Percentiles rank a stretch among this genome's conserved stretches.
Conservation (phyloP, 2,888 invertebrate species). For the Parnassius glacialis region DNA sequence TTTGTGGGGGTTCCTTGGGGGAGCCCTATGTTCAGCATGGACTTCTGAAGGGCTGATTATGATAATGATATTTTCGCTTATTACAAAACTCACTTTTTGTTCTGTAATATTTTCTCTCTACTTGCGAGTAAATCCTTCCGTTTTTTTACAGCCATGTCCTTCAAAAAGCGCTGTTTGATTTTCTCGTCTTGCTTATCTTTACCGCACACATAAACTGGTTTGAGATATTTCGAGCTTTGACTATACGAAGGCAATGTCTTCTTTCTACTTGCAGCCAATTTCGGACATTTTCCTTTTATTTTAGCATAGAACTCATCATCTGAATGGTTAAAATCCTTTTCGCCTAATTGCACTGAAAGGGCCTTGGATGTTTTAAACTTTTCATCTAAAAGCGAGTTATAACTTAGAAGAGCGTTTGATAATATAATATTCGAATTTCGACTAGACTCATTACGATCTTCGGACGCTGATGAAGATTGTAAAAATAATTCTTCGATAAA, state of each 20-base stretch:
- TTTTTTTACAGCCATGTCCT: conserved; percentile 77
- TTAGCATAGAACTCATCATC: conserved; percentile 51
- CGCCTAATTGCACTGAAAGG: conserved; percentile 56
- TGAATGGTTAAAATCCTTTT: conserved; percentile 50
- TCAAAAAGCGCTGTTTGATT: conserved; percentile 63
- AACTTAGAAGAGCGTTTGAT: conserved; percentile 51
- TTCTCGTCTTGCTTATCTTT: conserved; percentile 50
- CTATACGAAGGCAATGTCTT: conserved; percentile 61
- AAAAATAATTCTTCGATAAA: conserved; percentile 48
- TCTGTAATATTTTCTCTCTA: conserved; percentile 81
- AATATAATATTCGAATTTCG: conserved; percentile 36
- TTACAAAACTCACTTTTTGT: conserved; percentile 74
- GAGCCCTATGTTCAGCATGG: too few species aligned
- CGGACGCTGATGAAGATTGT: conserved; percentile 57
- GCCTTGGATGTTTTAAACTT: conserved; percentile 43
- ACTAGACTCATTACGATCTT: conserved; percentile 37
- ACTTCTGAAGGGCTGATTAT: too few species aligned
- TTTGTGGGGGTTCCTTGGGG: too few species aligned
- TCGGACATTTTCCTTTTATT: conserved; percentile 61
- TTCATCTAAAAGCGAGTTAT: conserved; percentile 63
- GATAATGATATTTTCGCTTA: background rate
- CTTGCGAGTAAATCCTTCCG: conserved; percentile 76
- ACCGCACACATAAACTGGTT: conserved; percentile 40
- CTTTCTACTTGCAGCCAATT: conserved; percentile 60
- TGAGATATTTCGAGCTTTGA: conserved; percentile 69